Base-by-base conservation (phyloP, 2,113 vertebrate species). In the Toxotes chatareus region DNA sequence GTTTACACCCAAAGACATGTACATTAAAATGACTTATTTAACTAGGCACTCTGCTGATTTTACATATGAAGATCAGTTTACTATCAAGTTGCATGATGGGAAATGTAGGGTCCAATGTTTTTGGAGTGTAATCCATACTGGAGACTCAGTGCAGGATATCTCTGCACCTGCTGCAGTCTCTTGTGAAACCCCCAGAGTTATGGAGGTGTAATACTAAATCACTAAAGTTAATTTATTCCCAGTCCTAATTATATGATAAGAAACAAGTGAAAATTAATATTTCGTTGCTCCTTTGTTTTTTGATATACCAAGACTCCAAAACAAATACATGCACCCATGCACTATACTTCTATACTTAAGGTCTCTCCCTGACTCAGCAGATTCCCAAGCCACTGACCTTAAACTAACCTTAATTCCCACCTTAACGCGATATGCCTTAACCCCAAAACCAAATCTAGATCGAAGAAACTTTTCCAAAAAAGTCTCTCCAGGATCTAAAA, bases 1-100 rank as follows among this genome's bases (percentile, higher is more conserved):
- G 57, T 74, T 32, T 40, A 73, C 47, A 74, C 0, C 47, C 32
- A 53, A 40, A 79, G 44, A 78, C 51, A 64, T n/a, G 49, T 23
- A 5, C 12, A n/a, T 47, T 6, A 53, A 59, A 47, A 16, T 21
- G 12, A n/a, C 34, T 23, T 53, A n/a, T 57, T 57, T 6, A 16
- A 57, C 31, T 9, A 4, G 8, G 6, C 16, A 17, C 32, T 34
- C 57, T 7, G 3, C 57, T 11, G 4, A 36, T 62, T 38, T 62
- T 23, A 23, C 21, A 60, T 13, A 23, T 38, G 34, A 19, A 61
- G 13, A 36, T 21, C 34, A 14, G 60, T 62, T n/a, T 4, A 40
- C 34, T 36, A 21, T 63, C 6, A 38, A 38, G 34, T 38, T 62
- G 1, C 4, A 62, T 40, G 13, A 21, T n/a, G 19, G 19, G 10